A percentile compares a stretch with the other conserved stretches of the same genome.
phyloP scores from a whole-genome alignment of 2,113 vertebrate species.

The Ptilorrhoa leucosticta region DNA sequence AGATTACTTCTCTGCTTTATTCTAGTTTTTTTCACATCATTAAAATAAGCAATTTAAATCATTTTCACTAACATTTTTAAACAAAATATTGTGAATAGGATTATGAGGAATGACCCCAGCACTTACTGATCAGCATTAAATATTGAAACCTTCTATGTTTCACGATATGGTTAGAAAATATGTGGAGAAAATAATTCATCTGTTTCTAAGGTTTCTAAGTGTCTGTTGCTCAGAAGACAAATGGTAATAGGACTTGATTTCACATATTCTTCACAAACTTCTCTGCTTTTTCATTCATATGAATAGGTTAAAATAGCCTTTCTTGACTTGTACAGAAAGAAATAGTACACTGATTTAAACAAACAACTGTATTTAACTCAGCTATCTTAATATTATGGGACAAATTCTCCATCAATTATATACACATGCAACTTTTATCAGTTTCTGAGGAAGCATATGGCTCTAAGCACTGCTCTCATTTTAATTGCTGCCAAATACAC shows the following conservation, averaged over 20 bases:
- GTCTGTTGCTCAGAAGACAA: not conserved
- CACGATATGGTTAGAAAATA: not conserved
- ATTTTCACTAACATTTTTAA: not conserved
- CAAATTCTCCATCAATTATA: not conserved
- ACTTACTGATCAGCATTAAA: not conserved
- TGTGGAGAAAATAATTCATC: not conserved
- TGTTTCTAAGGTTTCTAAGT: not conserved
- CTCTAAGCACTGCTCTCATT: not conserved
- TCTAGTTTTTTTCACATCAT: not conserved
- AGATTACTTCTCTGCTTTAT: not conserved
- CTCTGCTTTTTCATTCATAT: not conserved
- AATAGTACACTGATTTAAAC: not conserved
- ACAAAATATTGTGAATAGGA: not conserved
- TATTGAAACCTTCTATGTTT: not conserved
- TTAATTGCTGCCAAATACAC: constrained; percentile 31
- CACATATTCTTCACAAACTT: not conserved
- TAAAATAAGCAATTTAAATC: not conserved
- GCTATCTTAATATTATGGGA: not conserved
- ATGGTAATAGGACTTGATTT: not conserved
- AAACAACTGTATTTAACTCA: not conserved
- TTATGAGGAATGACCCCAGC: not conserved
- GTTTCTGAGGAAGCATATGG: constrained; percentile 24
- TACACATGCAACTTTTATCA: constrained; percentile 3
- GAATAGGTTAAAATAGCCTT: not conserved
- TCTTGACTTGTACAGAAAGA: not conserved